phyloP scores from a whole-genome alignment of 2,888 invertebrate genomes.

The Tetropium fuscum region DNA sequence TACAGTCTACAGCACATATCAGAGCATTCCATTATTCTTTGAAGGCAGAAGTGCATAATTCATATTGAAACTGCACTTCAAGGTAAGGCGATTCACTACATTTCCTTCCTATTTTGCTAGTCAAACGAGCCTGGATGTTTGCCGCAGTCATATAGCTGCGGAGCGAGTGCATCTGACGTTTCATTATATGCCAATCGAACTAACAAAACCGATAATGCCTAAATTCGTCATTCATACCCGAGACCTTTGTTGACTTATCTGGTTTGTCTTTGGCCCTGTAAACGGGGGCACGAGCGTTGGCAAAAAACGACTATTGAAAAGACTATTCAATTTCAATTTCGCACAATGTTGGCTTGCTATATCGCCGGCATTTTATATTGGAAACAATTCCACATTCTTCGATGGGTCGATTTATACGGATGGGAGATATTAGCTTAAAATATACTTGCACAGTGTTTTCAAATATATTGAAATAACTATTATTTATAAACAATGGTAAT shows the following conservation, averaged over 20 bases:
- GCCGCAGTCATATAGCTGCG: constrained; percentile 10
- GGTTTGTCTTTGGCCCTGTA: background rate
- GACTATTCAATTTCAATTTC: constrained; percentile 9
- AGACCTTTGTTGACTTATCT: constrained; percentile 1
- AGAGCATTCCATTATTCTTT: constrained; percentile 33
- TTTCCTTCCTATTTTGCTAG: constrained; percentile 25
- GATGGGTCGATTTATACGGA: too few relatives aligned
- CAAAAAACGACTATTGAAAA: constrained; percentile 6
- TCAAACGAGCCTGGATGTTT: constrained; percentile 21
- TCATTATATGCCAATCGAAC: constrained; percentile 13
- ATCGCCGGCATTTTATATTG: background rate
- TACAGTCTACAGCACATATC: constrained; percentile 27
- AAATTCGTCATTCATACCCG: constrained; percentile 16
- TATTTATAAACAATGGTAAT: too few relatives aligned
- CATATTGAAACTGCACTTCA: constrained; percentile 31
- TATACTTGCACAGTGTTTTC: too few relatives aligned
- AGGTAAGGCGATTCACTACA: constrained; percentile 27
- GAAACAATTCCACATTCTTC: background rate
- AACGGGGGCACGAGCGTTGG: background rate
- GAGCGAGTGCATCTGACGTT: constrained; percentile 18
- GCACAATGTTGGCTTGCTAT: background rate
- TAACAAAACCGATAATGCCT: constrained; percentile 22
- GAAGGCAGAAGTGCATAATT: constrained; percentile 35
- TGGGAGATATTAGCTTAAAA: too few relatives aligned
- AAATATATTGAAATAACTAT: too few relatives aligned